Base-by-base conservation (phyloP, 2,888 invertebrate species). In the Luffia ferchaultella region DNA sequence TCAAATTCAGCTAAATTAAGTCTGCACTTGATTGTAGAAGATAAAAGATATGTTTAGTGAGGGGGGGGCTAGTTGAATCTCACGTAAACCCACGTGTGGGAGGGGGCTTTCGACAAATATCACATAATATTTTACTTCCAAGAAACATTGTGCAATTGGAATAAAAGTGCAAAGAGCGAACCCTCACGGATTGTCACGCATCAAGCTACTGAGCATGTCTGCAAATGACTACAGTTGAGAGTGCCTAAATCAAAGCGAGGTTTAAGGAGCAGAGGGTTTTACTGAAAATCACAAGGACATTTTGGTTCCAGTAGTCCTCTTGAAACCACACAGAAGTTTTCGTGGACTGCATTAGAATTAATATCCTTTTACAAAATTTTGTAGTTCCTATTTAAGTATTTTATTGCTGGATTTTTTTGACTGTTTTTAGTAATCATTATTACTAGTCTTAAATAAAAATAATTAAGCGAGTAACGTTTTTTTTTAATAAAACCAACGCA, bases 171-270 rank as follows among this genome's bases (percentile, higher is more conserved):
- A 7, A 30, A 30, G 12, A 30, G 30, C 30, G 5, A 30, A 30
- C 3, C 12, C 30, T 12, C 12, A 30, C 30, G 12, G 5, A 30
- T 7, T 30, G 12, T 7, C 12, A 30, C 12, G 3, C 5, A 30
- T 30, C 30, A 30, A 30, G 30, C 30, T 12, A 3, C 30, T 30
- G 30, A 30, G 30, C 12, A 7, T 51, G 16, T 51, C 48, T 18
- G 18, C 51, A 51, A 48, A 48, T 16, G 48, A n/a, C 50, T 50
- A 51, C 51, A 53, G 51, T 51, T 54, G 54, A 53, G 50, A 55
- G 52, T 53, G 55, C 52, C 54, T 55, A 58, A 52, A 50, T 52
- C 55, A 50, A 55, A 55, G 51, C 54, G 51, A 52, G 54, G 57
- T 55, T 56, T 55, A 55, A 43, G 43, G 43, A 9, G 54, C 46